Conservation (phyloP, 2,797 vertebrate species). For the Todus mexicanus region DNA sequence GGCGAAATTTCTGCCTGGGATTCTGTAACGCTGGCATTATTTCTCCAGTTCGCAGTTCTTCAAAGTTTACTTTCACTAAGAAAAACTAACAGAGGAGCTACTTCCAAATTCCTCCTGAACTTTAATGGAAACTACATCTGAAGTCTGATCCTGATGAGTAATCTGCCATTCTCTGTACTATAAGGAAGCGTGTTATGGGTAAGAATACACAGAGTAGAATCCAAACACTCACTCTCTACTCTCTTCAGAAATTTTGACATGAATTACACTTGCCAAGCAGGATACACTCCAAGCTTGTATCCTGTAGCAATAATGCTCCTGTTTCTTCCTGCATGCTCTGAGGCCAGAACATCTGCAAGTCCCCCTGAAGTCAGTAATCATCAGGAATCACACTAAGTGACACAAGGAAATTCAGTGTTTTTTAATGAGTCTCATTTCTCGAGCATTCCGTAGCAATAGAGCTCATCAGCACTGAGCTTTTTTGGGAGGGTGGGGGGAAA, state of each 20-base stretch:
- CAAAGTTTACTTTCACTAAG: background rate
- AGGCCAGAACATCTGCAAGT: background rate
- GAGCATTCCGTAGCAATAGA: background rate
- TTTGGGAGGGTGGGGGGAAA: background rate
- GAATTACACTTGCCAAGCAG: background rate
- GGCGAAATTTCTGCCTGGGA: background rate
- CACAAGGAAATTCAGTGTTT: background rate
- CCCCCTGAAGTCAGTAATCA: background rate
- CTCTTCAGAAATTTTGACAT: background rate
- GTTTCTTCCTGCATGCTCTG: background rate
- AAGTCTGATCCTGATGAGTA: background rate
- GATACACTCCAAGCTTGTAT: background rate
- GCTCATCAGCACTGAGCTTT: background rate
- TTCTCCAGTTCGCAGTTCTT: background rate
- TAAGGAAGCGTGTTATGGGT: accelerated
- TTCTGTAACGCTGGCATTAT: accelerated
- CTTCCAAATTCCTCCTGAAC: background rate
- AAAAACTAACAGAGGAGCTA: background rate
- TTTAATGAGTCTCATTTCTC: background rate
- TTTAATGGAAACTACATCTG: background rate
- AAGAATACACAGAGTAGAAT: background rate
- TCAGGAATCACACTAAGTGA: background rate
- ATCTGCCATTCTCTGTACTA: background rate
- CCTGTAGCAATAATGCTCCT: accelerated
- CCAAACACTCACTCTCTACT: background rate